phyloP scores from a whole-genome alignment of 2,113 vertebrate genomes.

The Recurvirostra avosetta region DNA sequence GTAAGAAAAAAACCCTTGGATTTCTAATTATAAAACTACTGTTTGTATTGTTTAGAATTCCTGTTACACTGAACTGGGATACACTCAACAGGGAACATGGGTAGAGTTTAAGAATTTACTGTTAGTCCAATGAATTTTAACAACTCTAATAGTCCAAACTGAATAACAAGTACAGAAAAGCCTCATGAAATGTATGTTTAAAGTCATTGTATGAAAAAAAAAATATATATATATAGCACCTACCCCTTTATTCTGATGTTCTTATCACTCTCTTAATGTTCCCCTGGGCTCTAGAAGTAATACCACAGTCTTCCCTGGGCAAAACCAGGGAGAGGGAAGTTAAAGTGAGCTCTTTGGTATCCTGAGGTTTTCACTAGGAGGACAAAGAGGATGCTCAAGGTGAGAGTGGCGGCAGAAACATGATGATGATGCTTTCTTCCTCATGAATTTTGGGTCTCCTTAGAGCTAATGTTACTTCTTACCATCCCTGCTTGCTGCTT shows the following conservation, averaged over 20 bases:
- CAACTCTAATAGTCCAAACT: not conserved
- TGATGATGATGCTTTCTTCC: not conserved
- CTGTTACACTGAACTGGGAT: not conserved
- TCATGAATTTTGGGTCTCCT: not conserved
- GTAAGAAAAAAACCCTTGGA: not conserved
- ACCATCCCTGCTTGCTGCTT: not conserved
- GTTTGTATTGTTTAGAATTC: not conserved
- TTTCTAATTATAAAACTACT: not conserved
- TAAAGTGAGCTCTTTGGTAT: not conserved
- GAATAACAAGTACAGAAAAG: not conserved
- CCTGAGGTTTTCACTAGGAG: not conserved
- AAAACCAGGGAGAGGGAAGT: not conserved
- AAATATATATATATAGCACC: not conserved
- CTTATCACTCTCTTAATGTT: not conserved
- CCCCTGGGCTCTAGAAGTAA: not conserved
- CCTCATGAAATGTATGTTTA: not conserved
- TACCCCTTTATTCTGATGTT: not conserved
- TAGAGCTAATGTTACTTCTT: not conserved
- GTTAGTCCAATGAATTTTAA: not conserved
- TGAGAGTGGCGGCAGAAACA: not conserved
- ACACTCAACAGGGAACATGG: not conserved
- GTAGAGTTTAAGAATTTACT: not conserved
- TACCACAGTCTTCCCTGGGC: not conserved
- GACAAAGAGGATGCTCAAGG: not conserved
- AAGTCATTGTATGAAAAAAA: not conserved